Evolutionary conservation across 2,888 invertebrate species (phyloP).

Genomic region (Hylaea fasciaria): DNA sequence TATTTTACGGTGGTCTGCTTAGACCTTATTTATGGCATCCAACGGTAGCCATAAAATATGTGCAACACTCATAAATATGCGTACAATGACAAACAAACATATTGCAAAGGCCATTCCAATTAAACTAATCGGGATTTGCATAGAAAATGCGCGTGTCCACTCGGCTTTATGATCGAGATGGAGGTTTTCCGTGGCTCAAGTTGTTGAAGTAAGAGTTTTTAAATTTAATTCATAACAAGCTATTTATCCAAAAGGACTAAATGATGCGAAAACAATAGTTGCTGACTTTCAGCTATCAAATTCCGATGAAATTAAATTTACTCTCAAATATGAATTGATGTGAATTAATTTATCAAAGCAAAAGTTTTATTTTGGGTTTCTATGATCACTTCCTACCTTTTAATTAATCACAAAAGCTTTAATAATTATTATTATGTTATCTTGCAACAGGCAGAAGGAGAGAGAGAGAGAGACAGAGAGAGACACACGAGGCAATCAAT

Average conservation of each 20-base stretch:
- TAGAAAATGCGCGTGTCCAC: conserved; percentile 62
- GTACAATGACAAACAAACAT: conserved; percentile 28
- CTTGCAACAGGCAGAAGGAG: no score
- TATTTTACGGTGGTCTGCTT: conserved; percentile 12
- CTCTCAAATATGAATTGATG: no score
- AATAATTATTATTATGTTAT: no score
- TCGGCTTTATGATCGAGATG: conserved; percentile 48
- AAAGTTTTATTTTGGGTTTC: no score
- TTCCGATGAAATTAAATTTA: no score
- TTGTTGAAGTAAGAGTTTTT: conserved; percentile 11
- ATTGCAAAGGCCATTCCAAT: conserved; percentile 61
- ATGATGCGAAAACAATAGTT: neutral
- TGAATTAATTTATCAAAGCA: no score
- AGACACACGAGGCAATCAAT: no score
- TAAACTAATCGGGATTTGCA: conserved; percentile 63
- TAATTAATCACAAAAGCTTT: no score
- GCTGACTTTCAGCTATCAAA: no score
- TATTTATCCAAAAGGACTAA: neutral
- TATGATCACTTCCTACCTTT: no score
- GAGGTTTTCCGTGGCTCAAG: conserved; percentile 46
- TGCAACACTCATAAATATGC: conserved; percentile 20
- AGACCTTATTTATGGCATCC: conserved; percentile 9
- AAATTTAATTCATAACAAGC: no score
- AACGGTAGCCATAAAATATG: conserved; percentile 4
- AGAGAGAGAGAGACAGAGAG: no score